Percentiles rank a stretch among this genome's conserved stretches.
These are phyloP conservation scores for Apodemia mormo DNA, from an alignment of 2,888 invertebrate species.

Conservation along the genomic window DNA sequence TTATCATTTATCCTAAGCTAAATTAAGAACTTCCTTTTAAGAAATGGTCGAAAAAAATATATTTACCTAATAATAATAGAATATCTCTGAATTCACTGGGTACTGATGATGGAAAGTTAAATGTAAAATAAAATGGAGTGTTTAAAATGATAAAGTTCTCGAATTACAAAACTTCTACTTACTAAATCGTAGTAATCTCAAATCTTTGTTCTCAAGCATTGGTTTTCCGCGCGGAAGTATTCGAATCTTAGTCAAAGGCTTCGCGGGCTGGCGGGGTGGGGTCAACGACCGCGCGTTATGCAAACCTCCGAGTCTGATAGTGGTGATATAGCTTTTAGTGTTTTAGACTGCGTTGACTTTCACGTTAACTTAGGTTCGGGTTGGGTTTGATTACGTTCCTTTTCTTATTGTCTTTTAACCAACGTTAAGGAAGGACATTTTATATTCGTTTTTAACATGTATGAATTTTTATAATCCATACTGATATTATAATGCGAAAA, in stretches of 20 bases:
- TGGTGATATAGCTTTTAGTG: conserved; percentile 28
- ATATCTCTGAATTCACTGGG: too few relatives aligned
- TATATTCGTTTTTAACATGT: too few relatives aligned
- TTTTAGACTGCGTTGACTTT: conserved; percentile 22
- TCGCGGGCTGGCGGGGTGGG: conserved; percentile 36
- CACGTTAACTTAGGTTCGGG: conserved; percentile 18
- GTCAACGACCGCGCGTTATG: conserved; percentile 42
- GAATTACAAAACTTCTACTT: background rate
- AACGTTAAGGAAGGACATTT: too few relatives aligned
- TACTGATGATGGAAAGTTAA: too few relatives aligned
- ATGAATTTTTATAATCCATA: too few relatives aligned
- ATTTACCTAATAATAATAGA: too few relatives aligned
- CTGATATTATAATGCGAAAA: too few relatives aligned
- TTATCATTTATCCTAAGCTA: too few relatives aligned
- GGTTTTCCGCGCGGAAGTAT: conserved; percentile 23
- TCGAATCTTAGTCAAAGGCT: conserved; percentile 23
- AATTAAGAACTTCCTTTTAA: too few relatives aligned
- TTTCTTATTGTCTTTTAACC: too few relatives aligned
- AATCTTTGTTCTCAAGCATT: conserved; percentile 17
- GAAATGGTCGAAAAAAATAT: too few relatives aligned
- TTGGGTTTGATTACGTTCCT: background rate
- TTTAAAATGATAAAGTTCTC: background rate
- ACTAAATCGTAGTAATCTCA: background rate
- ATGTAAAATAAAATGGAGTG: too few relatives aligned
- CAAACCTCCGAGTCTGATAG: conserved; percentile 39